These are phyloP conservation scores for Pyxicephalus adspersus DNA, from an alignment of 2,113 vertebrate genomes.

Conservation along the genomic window DNA sequence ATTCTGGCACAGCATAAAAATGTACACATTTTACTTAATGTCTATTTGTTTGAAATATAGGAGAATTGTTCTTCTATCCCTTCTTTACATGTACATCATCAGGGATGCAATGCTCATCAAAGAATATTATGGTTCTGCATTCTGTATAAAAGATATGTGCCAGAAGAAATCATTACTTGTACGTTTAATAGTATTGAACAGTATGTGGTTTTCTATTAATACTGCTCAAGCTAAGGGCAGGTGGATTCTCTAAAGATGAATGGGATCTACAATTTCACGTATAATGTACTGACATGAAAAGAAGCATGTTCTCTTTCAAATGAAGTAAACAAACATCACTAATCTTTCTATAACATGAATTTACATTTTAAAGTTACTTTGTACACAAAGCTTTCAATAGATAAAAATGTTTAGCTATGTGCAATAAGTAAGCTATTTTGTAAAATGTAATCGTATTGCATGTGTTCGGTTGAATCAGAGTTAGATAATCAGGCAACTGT, in stretches of 20 bases:
- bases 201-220: not conserved
- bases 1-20: too few species aligned
- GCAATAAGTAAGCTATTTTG: not conserved
- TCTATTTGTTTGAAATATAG: too few species aligned
- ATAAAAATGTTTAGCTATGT: not conserved
- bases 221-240: not conserved
- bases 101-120: too few species aligned
- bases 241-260: not conserved
- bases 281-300: not conserved
- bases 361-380: not conserved
- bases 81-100: too few species aligned
- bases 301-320: not conserved
- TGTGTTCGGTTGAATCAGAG: not conserved
- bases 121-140: not conserved
- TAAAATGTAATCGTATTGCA: not conserved
- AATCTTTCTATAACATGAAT: slow-evolving; percentile 1
- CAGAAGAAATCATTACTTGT: not conserved
- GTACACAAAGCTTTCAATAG: not conserved
- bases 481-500: not conserved
- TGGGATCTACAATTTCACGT: not conserved
- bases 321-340: not conserved
- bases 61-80: too few species aligned
- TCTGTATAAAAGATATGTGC: not conserved
- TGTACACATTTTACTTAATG: too few species aligned
- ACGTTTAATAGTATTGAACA: not conserved